phyloP scores from a whole-genome alignment of 2,797 vertebrate species.

The Agapornis canus region DNA sequence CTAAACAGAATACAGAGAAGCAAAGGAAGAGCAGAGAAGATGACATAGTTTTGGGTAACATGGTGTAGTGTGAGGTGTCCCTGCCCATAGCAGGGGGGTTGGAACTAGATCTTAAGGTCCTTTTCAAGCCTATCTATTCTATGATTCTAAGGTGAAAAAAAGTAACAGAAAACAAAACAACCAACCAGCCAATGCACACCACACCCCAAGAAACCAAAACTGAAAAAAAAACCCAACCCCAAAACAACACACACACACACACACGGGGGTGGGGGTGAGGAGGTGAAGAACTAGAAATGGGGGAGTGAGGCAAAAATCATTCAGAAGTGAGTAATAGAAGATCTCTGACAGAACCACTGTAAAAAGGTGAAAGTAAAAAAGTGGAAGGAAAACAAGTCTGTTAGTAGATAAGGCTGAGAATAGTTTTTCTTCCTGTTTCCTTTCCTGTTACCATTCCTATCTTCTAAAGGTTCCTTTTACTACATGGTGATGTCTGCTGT shows the following conservation, averaged over 20 bases:
- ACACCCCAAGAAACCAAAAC: too few species aligned
- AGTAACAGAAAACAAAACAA: background rate
- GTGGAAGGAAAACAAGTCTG: background rate
- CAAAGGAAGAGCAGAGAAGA: background rate
- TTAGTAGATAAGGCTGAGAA: background rate
- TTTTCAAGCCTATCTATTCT: too few species aligned
- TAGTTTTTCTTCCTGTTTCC: background rate
- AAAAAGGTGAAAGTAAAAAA: background rate
- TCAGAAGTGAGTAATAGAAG: background rate
- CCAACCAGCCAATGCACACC: too few species aligned
- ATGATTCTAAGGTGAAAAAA: background rate
- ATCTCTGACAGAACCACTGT: background rate
- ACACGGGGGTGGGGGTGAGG: too few species aligned
- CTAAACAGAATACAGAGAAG: background rate
- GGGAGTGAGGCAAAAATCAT: background rate
- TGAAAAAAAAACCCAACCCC: too few species aligned
- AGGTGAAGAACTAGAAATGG: background rate
- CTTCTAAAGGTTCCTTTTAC: background rate
- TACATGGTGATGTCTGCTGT: background rate
- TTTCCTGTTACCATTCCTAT: background rate
- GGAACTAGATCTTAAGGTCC: too few species aligned
- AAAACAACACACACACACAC: too few species aligned
- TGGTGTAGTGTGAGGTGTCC: too few species aligned
- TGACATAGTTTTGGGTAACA: too few species aligned
- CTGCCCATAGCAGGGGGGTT: too few species aligned